phyloP scores from a whole-genome alignment of 2,113 vertebrate species.

The Ascaphus truei region DNA sequence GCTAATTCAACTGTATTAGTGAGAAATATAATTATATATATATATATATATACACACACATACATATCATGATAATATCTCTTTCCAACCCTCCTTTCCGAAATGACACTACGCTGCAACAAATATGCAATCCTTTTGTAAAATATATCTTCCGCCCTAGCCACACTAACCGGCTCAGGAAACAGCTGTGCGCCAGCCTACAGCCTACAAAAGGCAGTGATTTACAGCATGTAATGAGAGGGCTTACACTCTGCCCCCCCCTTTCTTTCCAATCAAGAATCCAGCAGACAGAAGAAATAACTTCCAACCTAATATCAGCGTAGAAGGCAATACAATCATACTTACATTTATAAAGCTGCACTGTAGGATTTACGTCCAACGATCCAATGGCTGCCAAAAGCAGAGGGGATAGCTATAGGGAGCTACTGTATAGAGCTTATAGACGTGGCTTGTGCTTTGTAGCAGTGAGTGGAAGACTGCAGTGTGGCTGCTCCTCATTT shows the following conservation, averaged over 20 bases:
- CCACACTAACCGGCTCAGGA: background rate
- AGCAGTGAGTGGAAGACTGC: conserved; percentile 39
- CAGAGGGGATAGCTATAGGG: conserved; percentile 38
- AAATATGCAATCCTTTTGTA: no score
- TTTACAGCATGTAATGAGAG: background rate
- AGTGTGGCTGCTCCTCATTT: conserved; percentile 49
- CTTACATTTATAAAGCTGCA: conserved; percentile 56
- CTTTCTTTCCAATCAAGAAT: conserved; percentile 37
- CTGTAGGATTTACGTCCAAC: no score
- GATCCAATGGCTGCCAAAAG: conserved; percentile 36
- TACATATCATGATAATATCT: no score
- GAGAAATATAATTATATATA: no score
- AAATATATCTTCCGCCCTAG: no score
- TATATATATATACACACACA: no score
- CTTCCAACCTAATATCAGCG: no score
- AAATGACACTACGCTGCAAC: no score
- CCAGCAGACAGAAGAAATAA: conserved; percentile 23
- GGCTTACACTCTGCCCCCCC: background rate
- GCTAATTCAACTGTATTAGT: no score
- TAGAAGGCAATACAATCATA: conserved; percentile 41
- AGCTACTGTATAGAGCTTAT: no score
- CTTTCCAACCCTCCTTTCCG: no score
- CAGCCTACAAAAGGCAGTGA: background rate
- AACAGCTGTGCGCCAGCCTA: background rate
- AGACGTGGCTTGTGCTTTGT: conserved; percentile 36